A percentile compares a stretch with the other conserved stretches of the same genome.
Evolutionary conservation across 2,888 invertebrate genomes (phyloP).

Genomic region (Margaritifera margaritifera): DNA sequence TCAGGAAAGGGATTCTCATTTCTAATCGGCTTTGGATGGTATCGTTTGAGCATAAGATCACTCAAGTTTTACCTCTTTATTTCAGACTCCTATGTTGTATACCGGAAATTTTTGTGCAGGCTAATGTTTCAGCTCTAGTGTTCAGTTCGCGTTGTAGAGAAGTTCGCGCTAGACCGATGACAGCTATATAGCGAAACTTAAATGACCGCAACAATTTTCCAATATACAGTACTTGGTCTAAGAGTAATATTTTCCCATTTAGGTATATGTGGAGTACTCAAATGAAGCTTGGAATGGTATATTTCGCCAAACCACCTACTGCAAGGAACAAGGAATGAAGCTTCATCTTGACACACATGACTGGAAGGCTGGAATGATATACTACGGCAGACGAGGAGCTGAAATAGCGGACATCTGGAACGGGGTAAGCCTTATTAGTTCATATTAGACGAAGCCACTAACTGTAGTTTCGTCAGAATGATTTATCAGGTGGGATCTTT

Average conservation of each 20-base stretch:
- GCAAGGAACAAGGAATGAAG: constrained; percentile 35
- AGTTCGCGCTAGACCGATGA: too few relatives aligned
- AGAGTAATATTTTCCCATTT: background rate
- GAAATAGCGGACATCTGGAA: constrained; percentile 46
- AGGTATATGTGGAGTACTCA: constrained; percentile 60
- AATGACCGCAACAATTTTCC: too few relatives aligned
- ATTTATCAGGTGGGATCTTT: background rate
- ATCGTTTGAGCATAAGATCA: too few relatives aligned
- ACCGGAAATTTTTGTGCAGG: too few relatives aligned
- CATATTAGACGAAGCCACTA: background rate
- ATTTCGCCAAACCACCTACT: constrained; percentile 50
- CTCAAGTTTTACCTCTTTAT: too few relatives aligned
- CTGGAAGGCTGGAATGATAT: constrained; percentile 44
- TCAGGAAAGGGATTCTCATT: too few relatives aligned
- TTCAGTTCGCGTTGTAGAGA: too few relatives aligned
- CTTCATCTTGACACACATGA: constrained; percentile 28
- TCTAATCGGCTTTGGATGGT: too few relatives aligned
- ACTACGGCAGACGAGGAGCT: constrained; percentile 44
- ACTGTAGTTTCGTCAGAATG: background rate
- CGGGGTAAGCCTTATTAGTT: constrained; percentile 21
- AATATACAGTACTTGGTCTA: too few relatives aligned
- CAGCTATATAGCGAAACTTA: too few relatives aligned
- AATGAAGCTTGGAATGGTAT: constrained; percentile 62
- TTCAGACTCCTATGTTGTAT: too few relatives aligned
- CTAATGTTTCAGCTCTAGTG: too few relatives aligned